Conservation (phyloP, 2,888 invertebrate genomes). For the Parelbella ahira region DNA sequence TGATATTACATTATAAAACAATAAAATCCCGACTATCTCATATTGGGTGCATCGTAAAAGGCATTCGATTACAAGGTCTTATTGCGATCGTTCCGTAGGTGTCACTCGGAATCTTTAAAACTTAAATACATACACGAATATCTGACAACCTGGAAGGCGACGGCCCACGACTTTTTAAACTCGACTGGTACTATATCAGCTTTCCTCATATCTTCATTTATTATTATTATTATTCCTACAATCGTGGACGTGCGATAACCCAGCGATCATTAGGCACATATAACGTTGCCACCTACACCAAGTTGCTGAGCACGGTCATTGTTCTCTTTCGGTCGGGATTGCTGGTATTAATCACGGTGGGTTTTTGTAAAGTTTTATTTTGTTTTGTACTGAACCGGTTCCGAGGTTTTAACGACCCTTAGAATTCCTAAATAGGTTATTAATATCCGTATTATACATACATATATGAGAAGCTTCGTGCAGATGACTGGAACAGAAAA, state of each 20-base stretch:
- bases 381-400: constrained; percentile 29
- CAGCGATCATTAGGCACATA: constrained; percentile 12
- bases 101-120: too few relatives aligned
- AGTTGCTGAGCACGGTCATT: constrained; percentile 22
- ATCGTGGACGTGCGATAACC: constrained; percentile 7
- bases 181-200: too few relatives aligned
- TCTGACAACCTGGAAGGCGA: too few relatives aligned
- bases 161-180: too few relatives aligned
- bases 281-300: constrained; percentile 19
- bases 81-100: too few relatives aligned
- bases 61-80: too few relatives aligned
- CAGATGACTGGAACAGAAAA: too few relatives aligned
- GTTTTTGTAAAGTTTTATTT: constrained; percentile 21
- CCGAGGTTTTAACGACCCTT: constrained; percentile 18
- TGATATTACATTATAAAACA: too few relatives aligned
- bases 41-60: constrained; percentile 7
- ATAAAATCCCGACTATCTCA: neutral
- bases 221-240: too few relatives aligned
- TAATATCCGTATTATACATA: constrained; percentile 20
- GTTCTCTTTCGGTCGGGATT: constrained; percentile 27
- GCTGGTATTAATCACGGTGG: constrained; percentile 30
- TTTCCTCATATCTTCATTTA: too few relatives aligned
- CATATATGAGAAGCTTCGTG: constrained; percentile 13
- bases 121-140: too few relatives aligned
- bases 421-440: constrained; percentile 22